These are phyloP conservation scores for Tortrix viridana DNA, from an alignment of 2,888 invertebrate genomes.

Conservation along the genomic window DNA sequence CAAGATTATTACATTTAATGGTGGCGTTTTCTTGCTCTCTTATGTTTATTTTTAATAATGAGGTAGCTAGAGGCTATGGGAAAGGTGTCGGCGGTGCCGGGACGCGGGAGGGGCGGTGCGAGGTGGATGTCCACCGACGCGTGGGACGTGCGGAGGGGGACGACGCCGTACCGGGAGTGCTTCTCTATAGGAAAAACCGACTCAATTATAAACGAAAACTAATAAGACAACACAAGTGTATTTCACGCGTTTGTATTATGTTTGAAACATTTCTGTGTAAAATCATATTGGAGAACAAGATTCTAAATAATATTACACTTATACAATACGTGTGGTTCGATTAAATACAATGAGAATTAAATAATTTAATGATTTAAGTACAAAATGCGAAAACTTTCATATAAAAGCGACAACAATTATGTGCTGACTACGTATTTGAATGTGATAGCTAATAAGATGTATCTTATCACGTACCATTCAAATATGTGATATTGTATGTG, in stretches of 20 bases:
- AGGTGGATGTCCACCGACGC: constrained; percentile 69
- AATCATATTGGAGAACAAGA: not conserved
- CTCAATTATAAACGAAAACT: constrained; percentile 12
- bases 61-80: constrained; percentile 56
- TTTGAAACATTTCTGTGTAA: not conserved
- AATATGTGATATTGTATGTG: constrained; percentile 48
- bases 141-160: constrained; percentile 67
- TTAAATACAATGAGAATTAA: constrained; percentile 3
- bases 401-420: constrained; percentile 41
- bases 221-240: not conserved
- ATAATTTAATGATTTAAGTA: constrained; percentile 9
- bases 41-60: constrained; percentile 53
- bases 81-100: constrained; percentile 41
- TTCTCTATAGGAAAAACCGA: constrained; percentile 58
- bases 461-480: constrained; percentile 59
- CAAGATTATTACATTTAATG: constrained; percentile 42
- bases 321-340: not conserved
- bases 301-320: not conserved
- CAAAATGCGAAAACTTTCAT: constrained; percentile 5
- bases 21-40: constrained; percentile 49
- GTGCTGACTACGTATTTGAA: constrained; percentile 46
- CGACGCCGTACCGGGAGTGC: constrained; percentile 48
- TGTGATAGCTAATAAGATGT: constrained; percentile 55
- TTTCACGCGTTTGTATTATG: not conserved
- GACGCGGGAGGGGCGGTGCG: constrained; percentile 45